These are phyloP conservation scores for Trachelus troglodyta DNA, from an alignment of 2,888 invertebrate species.

Conservation along the genomic window DNA sequence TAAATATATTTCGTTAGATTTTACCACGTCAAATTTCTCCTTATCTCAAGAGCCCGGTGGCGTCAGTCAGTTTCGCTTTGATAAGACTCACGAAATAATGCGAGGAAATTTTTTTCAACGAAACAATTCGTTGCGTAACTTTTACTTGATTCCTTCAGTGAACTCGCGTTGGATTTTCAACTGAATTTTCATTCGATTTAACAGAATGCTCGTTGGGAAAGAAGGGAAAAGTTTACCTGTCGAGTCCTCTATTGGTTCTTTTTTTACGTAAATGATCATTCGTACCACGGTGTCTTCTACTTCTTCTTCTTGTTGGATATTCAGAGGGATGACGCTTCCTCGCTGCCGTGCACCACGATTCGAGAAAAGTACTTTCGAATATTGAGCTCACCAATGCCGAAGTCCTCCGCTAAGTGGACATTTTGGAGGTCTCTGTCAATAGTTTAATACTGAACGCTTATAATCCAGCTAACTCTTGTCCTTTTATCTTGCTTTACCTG, in stretches of 20 bases:
- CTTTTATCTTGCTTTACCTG: not conserved
- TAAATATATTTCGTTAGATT: not conserved
- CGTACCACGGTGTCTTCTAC: not conserved
- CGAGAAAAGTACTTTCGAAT: slow-evolving; percentile 7
- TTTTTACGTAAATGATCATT: not conserved
- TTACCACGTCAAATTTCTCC: not conserved
- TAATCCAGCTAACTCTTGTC: not conserved
- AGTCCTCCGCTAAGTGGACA: slow-evolving; percentile 54
- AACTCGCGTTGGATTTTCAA: not conserved
- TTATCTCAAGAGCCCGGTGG: not conserved
- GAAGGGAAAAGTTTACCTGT: not conserved
- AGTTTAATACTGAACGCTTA: not conserved
- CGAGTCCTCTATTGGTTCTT: not conserved
- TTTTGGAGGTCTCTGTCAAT: slow-evolving; percentile 56
- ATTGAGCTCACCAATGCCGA: slow-evolving; percentile 49
- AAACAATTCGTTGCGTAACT: not conserved
- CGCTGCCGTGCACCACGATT: not conserved
- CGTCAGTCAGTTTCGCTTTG: not conserved
- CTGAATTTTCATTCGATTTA: not conserved
- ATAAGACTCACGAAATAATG: not conserved
- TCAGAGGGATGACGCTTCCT: not conserved
- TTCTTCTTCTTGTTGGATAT: not conserved
- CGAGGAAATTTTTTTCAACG: not conserved
- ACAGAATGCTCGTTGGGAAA: not conserved
- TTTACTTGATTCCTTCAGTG: not conserved